These are phyloP conservation scores for Anarhynchus alexandrinus DNA, from an alignment of 2,113 vertebrate species.

Conservation along the genomic window DNA sequence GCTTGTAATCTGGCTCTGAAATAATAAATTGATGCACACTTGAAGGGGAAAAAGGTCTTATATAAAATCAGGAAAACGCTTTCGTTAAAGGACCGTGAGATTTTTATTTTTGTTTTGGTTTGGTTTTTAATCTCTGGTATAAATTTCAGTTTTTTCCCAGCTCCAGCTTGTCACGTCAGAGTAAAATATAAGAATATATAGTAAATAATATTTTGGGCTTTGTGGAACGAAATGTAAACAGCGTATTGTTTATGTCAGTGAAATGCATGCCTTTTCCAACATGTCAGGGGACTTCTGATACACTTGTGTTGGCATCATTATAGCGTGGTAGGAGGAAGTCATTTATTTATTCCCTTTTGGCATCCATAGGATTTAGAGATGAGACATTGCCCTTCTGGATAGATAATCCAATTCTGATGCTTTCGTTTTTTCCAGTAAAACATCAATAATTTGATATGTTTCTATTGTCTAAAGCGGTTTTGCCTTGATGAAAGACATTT, in stretches of 20 bases:
- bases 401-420: neutral
- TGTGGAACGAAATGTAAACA: neutral
- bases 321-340: conserved; percentile 9
- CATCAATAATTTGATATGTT: conserved; percentile 36
- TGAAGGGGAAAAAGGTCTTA: neutral
- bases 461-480: conserved; percentile 37
- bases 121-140: neutral
- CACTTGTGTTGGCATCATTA: neutral
- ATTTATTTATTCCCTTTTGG: conserved; percentile 23
- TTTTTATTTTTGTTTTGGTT: neutral
- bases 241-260: neutral
- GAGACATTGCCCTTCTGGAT: neutral
- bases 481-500: conserved; percentile 55
- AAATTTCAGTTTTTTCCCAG: neutral
- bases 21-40: neutral
- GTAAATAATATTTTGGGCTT: neutral
- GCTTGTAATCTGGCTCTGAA: neutral
- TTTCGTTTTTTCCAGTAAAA: conserved; percentile 44
- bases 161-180: neutral
- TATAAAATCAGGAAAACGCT: neutral
- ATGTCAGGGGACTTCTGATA: neutral
- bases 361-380: conserved; percentile 4
- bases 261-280: neutral
- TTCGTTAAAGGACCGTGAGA: neutral
- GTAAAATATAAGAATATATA: neutral